Conservation (phyloP, 2,888 invertebrate genomes). For the Asteroscopus sphinx region DNA sequence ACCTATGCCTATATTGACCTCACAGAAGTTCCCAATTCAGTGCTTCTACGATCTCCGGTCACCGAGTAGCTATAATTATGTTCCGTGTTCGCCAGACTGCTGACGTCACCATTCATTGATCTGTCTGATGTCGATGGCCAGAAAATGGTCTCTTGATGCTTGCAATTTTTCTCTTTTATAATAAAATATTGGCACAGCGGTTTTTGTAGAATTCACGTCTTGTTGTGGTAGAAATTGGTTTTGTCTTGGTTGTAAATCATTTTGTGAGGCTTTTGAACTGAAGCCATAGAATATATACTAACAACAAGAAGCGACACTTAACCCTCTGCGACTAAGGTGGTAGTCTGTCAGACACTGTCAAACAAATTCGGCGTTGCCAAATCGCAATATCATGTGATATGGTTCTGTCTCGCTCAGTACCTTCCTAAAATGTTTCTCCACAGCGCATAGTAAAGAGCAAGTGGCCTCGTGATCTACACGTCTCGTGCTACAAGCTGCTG, state of each 20-base stretch:
- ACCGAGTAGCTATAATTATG: constrained; percentile 15
- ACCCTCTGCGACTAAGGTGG: too few relatives aligned
- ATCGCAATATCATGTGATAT: too few relatives aligned
- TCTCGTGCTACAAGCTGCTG: too few relatives aligned
- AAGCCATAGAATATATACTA: too few relatives aligned
- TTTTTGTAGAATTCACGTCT: neutral
- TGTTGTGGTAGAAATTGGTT: neutral
- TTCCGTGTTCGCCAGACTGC: constrained; percentile 33
- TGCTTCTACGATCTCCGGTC: constrained; percentile 5
- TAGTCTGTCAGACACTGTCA: too few relatives aligned
- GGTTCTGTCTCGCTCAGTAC: too few relatives aligned
- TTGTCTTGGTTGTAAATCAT: neutral
- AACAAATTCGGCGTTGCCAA: too few relatives aligned
- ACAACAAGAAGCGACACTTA: too few relatives aligned
- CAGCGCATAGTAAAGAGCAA: too few relatives aligned
- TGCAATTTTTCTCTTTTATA: neutral
- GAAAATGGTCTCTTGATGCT: constrained; percentile 11
- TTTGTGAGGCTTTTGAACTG: too few relatives aligned
- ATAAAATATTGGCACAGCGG: constrained; percentile 1
- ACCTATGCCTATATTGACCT: neutral
- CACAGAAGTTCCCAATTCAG: neutral
- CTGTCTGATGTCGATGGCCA: constrained; percentile 42
- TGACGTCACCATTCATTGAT: constrained; percentile 58
- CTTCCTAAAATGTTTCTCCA: too few relatives aligned
- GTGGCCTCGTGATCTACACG: too few relatives aligned